These are phyloP conservation scores for Boloria selene DNA, from an alignment of 2,888 invertebrate genomes.

Conservation along the genomic window DNA sequence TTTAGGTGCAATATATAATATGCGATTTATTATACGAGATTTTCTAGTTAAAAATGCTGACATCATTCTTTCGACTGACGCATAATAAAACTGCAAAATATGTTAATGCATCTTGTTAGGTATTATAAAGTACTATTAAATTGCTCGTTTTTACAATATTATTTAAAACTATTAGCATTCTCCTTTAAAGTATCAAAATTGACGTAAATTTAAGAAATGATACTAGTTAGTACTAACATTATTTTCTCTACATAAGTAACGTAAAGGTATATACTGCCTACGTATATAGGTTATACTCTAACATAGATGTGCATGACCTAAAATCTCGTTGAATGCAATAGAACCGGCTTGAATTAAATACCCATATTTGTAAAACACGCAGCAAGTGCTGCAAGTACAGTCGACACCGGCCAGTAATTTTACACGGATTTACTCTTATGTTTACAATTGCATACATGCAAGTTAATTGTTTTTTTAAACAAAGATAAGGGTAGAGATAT, in stretches of 20 bases:
- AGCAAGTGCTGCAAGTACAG: neutral
- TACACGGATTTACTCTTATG: neutral
- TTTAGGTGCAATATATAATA: neutral
- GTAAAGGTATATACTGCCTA: neutral
- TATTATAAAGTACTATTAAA: no score
- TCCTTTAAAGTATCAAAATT: no score
- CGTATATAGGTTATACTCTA: neutral
- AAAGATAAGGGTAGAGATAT: no score
- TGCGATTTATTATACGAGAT: neutral
- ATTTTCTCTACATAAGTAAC: neutral
- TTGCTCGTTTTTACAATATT: no score
- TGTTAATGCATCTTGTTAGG: neutral
- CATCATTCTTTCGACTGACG: constrained; percentile 4
- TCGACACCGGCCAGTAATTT: neutral
- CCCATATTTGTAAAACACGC: constrained; percentile 32
- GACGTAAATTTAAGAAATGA: no score
- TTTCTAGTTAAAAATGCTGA: neutral
- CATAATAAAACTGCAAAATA: neutral
- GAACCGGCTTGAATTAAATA: constrained; percentile 20
- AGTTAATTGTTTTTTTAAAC: no score
- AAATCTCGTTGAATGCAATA: constrained; percentile 25
- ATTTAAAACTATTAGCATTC: no score
- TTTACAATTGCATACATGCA: no score
- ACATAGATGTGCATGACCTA: constrained; percentile 21
- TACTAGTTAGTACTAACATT: no score